A percentile compares a stretch with the other conserved stretches of the same genome.
Evolutionary conservation across 2,888 invertebrate species (phyloP).

Genomic region (Drosophila pseudotakahashii): DNA sequence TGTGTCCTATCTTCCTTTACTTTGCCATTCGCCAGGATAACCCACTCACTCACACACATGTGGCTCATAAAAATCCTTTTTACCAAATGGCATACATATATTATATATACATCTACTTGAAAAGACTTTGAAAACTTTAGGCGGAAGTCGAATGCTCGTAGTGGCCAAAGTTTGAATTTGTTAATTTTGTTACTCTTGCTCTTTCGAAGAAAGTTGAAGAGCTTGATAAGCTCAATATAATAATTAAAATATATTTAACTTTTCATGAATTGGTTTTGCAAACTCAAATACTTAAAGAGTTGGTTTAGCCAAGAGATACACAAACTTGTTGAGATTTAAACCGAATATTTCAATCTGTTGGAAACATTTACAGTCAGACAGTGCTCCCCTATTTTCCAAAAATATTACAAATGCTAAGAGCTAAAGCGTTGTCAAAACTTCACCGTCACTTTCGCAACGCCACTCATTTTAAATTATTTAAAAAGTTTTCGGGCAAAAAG

Average conservation of each 20-base stretch:
- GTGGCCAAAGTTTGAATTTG: conserved; percentile 25
- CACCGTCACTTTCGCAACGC: conserved; percentile 26
- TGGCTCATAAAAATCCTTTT: conserved; percentile 50
- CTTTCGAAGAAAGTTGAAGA: conserved; percentile 6
- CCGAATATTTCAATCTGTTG: neutral
- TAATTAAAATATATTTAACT: conserved; percentile 6
- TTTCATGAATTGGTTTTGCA: neutral
- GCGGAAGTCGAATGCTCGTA: conserved; percentile 14
- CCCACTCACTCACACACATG: conserved; percentile 32
- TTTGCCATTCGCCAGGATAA: conserved; percentile 35
- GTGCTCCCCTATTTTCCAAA: neutral
- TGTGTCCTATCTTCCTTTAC: conserved; percentile 62
- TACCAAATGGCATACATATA: conserved; percentile 36
- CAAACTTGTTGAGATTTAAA: neutral
- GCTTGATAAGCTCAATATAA: conserved; percentile 7
- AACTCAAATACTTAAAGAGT: no score
- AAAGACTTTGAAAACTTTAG: conserved; percentile 20
- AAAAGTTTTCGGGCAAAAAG: conserved; percentile 51
- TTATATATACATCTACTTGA: neutral
- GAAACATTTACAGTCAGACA: conserved; percentile 1
- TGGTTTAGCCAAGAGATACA: no score
- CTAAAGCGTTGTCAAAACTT: conserved; percentile 38
- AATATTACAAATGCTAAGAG: conserved; percentile 22
- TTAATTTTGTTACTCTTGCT: conserved; percentile 23
- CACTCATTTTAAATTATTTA: conserved; percentile 62